Conservation (phyloP, 2,113 vertebrate species). For the Dicrurus megarhynchus region DNA sequence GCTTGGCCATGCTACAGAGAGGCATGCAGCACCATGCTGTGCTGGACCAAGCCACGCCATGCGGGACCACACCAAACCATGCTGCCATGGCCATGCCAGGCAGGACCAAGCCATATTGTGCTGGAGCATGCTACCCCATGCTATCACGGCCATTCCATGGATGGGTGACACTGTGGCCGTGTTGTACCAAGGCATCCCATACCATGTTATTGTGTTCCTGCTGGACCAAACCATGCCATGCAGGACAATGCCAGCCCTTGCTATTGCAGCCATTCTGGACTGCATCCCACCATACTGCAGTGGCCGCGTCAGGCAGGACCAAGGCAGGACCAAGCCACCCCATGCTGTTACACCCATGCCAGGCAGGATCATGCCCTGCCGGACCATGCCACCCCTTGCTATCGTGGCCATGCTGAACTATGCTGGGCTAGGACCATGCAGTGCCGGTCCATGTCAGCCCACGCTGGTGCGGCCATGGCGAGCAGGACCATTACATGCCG, state of each 20-base stretch:
- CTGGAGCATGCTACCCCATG: background rate
- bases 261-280: background rate
- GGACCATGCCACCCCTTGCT: accelerated
- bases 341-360: no score
- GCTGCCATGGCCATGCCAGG: background rate
- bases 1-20: background rate
- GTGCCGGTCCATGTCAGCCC: accelerated
- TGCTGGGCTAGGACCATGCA: background rate
- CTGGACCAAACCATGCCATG: accelerated
- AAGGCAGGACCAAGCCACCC: background rate
- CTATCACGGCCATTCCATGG: background rate
- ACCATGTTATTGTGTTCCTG: background rate
- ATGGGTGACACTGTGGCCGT: accelerated
- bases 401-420: accelerated
- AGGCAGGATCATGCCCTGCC: background rate
- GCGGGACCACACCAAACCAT: accelerated
- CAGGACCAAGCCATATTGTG: accelerated
- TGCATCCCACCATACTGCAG: no score
- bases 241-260: background rate
- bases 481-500: accelerated
- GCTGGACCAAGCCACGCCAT: background rate
- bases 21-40: background rate
- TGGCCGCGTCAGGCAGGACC: background rate
- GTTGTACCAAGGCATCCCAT: background rate
- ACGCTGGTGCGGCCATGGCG: accelerated